A percentile compares a stretch with the other conserved stretches of the same genome.
phyloP scores from a whole-genome alignment of 2,113 vertebrate genomes.

The Aegypius monachus region DNA sequence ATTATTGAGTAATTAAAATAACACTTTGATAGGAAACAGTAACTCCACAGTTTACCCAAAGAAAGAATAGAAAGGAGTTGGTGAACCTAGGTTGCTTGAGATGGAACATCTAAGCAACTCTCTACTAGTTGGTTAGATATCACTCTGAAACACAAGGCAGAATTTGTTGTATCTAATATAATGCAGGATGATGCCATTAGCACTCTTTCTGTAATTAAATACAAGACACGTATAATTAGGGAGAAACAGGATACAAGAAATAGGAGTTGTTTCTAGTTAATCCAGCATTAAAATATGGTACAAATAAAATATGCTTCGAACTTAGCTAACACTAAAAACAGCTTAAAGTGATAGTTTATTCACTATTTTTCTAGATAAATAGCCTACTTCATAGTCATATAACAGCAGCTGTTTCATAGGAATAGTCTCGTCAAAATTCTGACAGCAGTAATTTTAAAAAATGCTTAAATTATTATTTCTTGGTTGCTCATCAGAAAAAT shows the following conservation, averaged over 20 bases:
- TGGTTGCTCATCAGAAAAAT: conserved; percentile 4
- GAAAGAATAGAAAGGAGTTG: not conserved
- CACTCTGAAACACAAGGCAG: not conserved
- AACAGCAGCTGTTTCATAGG: not conserved
- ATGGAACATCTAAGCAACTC: not conserved
- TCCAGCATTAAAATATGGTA: not conserved
- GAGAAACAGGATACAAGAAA: not conserved
- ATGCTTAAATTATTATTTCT: conserved; percentile 19
- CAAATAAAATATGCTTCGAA: not conserved
- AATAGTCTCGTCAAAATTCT: conserved; percentile 21
- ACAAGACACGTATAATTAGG: not conserved
- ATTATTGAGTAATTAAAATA: not conserved
- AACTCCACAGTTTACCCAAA: not conserved
- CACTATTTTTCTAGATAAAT: conserved; percentile 13
- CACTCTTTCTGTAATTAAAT: not conserved
- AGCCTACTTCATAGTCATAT: not conserved
- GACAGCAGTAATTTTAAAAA: conserved; percentile 25
- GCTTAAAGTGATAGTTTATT: not conserved
- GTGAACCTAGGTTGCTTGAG: not conserved
- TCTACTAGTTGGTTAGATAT: not conserved
- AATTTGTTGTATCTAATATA: not conserved
- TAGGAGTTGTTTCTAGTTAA: not conserved
- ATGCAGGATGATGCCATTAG: not conserved
- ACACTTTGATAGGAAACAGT: not conserved
- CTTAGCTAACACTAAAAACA: not conserved